Conservation (phyloP, 37 sponge, comb jelly and placozoan species). For the Ephydatia muelleri region DNA sequence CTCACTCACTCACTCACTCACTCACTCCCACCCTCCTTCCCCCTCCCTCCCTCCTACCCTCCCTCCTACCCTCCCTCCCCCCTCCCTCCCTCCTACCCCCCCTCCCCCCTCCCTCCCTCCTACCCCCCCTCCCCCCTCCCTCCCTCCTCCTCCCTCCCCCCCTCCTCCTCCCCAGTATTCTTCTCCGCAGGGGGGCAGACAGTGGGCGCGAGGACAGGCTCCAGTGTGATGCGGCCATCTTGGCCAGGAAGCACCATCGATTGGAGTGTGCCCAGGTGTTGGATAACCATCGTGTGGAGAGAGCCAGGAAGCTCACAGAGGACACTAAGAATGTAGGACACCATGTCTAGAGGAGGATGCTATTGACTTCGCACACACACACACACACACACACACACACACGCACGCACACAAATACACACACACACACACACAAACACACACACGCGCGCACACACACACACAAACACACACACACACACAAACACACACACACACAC, state of each 20-base stretch:
- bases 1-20: too few species aligned
- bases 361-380: background rate
- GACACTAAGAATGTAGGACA: slow-evolving; percentile 20
- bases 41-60: too few species aligned
- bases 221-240: slow-evolving; percentile 23
- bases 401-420: too few species aligned
- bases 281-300: slow-evolving; percentile 32
- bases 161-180: slow-evolving; percentile 40
- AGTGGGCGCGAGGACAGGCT: slow-evolving; percentile 49
- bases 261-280: slow-evolving; percentile 59
- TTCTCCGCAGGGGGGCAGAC: slow-evolving; percentile 72
- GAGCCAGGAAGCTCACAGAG: slow-evolving; percentile 22
- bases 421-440: too few species aligned
- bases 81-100: too few species aligned
- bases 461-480: too few species aligned
- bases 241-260: slow-evolving; percentile 26
- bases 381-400: background rate
- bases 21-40: too few species aligned
- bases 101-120: too few species aligned
- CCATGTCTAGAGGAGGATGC: background rate
- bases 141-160: background rate
- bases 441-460: too few species aligned
- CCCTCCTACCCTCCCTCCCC: too few species aligned
- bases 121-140: too few species aligned
- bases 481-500: too few species aligned